Evolutionary conservation across 1,140 invertebrate species (phyloP).

Genomic region (Drosophila virilis): DNA sequence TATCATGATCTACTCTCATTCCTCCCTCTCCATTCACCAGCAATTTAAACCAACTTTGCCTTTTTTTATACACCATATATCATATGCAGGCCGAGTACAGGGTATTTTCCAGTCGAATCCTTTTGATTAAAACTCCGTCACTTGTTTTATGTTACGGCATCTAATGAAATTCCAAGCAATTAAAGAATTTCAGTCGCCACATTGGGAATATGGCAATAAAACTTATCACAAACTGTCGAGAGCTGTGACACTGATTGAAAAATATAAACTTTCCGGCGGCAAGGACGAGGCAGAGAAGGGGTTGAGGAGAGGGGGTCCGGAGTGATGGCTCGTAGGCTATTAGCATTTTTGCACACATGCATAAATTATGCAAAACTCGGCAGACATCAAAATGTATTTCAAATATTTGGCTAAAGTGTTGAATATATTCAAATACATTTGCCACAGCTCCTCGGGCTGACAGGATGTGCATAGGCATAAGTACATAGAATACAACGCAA

Average conservation of each 20-base stretch:
- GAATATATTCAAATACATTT: conserved; percentile 28
- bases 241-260: conserved; percentile 75
- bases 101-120: background rate
- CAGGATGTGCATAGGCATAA: background rate
- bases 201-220: conserved; percentile 44
- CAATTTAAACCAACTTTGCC: too few relatives aligned
- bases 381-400: conserved; percentile 57
- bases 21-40: too few relatives aligned
- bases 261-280: conserved; percentile 63
- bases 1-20: too few relatives aligned
- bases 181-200: conserved; percentile 24
- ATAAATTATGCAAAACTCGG: conserved; percentile 69
- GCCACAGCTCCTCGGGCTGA: conserved; percentile 24
- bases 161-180: conserved; percentile 42
- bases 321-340: conserved; percentile 55
- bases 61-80: too few relatives aligned
- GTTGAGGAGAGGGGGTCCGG: background rate
- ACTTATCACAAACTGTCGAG: conserved; percentile 61
- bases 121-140: background rate
- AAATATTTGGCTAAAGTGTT: conserved; percentile 78
- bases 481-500: conserved; percentile 7
- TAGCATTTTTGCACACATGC: conserved; percentile 65
- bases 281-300: conserved; percentile 16
- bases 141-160: conserved; percentile 3
- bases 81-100: background rate